Percentiles rank a stretch among this genome's conserved stretches.
These are phyloP conservation scores for Liasis olivaceus DNA, from an alignment of 2,797 vertebrate species.

Conservation along the genomic window DNA sequence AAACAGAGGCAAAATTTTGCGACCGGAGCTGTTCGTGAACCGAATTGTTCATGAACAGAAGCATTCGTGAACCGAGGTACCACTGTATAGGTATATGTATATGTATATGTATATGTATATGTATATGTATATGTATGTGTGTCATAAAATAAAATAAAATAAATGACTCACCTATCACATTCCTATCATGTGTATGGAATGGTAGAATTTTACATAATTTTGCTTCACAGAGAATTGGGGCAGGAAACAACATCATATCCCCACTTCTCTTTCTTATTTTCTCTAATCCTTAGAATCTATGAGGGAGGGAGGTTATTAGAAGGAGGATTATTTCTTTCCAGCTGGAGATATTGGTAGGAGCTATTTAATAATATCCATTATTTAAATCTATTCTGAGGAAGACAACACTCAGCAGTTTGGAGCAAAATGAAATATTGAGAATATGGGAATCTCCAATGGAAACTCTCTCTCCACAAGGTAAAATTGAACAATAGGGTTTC, in stretches of 20 bases:
- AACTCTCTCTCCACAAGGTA: neutral
- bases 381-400: slow-evolving; percentile 44
- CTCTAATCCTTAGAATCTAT: neutral
- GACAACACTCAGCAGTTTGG: neutral
- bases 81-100: too few relatives aligned
- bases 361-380: slow-evolving; percentile 18
- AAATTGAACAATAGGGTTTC: slow-evolving; percentile 33
- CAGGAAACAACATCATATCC: neutral
- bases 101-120: too few relatives aligned
- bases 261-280: neutral
- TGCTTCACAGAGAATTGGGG: neutral
- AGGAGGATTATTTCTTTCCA: slow-evolving; percentile 22
- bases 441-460: slow-evolving; percentile 20
- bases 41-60: too few relatives aligned
- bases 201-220: neutral
- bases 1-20: too few relatives aligned
- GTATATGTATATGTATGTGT: too few relatives aligned
- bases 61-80: too few relatives aligned
- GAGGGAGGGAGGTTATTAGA: slow-evolving; percentile 26
- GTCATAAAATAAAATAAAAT: neutral
- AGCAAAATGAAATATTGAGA: slow-evolving; percentile 39
- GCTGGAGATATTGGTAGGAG: slow-evolving; percentile 8
- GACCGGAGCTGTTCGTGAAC: too few relatives aligned
- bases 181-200: neutral
- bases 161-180: neutral